Conservation (phyloP, 2,797 vertebrate species). For the Silurus lanzhouensis region DNA sequence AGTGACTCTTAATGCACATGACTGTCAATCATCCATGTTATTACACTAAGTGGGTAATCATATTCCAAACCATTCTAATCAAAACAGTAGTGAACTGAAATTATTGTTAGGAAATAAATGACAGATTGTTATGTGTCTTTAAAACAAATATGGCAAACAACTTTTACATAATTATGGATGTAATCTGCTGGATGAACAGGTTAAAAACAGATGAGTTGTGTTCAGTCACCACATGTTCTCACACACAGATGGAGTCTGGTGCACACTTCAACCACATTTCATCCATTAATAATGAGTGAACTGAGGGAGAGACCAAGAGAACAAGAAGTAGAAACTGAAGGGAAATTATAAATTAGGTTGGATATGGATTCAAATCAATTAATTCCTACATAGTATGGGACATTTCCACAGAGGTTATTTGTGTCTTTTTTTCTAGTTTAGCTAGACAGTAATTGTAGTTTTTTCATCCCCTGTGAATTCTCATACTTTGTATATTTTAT, state of each 20-base stretch:
- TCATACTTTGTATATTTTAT: background rate
- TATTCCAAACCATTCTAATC: constrained; percentile 2
- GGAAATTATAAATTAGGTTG: constrained; percentile 3
- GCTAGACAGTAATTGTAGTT: background rate
- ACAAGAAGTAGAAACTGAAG: background rate
- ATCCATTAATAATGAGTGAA: constrained; percentile 40
- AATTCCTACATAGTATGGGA: background rate
- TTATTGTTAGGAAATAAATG: background rate
- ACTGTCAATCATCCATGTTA: constrained; percentile 3
- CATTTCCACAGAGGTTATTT: background rate
- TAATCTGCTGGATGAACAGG: constrained; percentile 14
- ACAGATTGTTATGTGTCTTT: background rate
- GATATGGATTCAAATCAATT: constrained; percentile 7
- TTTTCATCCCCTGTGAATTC: background rate
- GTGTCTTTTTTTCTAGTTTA: background rate
- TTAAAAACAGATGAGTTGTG: constrained; percentile 17
- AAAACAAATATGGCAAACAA: background rate
- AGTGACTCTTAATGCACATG: background rate
- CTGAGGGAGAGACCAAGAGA: constrained; percentile 7
- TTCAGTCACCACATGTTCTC: constrained; percentile 40
- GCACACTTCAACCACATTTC: constrained; percentile 23
- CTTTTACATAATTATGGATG: constrained; percentile 23
- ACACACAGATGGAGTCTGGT: constrained; percentile 38
- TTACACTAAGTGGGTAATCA: background rate
- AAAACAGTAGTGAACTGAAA: constrained; percentile 8